phyloP scores from a whole-genome alignment of 2,888 invertebrate species.

The Lasioglossum malachurum region DNA sequence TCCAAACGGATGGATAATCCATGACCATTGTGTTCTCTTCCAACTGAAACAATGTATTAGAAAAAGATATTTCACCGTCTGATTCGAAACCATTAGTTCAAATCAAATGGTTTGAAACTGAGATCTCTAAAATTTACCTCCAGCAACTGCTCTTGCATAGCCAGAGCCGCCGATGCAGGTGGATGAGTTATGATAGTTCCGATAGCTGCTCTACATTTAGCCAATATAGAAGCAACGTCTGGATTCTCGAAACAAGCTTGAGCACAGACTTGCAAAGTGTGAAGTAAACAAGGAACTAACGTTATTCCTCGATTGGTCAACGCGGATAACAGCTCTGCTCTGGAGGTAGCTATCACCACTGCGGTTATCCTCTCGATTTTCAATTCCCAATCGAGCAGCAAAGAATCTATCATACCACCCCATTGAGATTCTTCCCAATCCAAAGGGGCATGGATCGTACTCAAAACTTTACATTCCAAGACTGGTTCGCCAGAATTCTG shows the following conservation, averaged over 20 bases:
- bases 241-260: conserved; percentile 83
- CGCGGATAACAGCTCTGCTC: conserved; percentile 79
- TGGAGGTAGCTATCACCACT: conserved; percentile 82
- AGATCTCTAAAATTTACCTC: conserved; percentile 70
- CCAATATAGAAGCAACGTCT: conserved; percentile 81
- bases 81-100: no score
- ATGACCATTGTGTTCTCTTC: conserved; percentile 80
- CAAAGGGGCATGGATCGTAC: conserved; percentile 83
- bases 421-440: conserved; percentile 83
- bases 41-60: conserved; percentile 65
- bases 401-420: conserved; percentile 81
- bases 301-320: conserved; percentile 80
- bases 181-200: conserved; percentile 82
- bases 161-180: conserved; percentile 78
- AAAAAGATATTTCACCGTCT: background rate
- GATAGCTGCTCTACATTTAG: conserved; percentile 83
- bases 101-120: no score
- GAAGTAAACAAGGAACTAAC: conserved; percentile 85
- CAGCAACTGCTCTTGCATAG: conserved; percentile 83
- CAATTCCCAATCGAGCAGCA: conserved; percentile 84
- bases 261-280: conserved; percentile 84
- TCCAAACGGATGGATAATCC: conserved; percentile 84
- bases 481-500: conserved; percentile 82
- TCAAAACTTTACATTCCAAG: conserved; percentile 83
- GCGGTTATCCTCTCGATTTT: conserved; percentile 84